Conservation (phyloP, 2,113 vertebrate genomes). For the Chaenogobius annularis region DNA sequence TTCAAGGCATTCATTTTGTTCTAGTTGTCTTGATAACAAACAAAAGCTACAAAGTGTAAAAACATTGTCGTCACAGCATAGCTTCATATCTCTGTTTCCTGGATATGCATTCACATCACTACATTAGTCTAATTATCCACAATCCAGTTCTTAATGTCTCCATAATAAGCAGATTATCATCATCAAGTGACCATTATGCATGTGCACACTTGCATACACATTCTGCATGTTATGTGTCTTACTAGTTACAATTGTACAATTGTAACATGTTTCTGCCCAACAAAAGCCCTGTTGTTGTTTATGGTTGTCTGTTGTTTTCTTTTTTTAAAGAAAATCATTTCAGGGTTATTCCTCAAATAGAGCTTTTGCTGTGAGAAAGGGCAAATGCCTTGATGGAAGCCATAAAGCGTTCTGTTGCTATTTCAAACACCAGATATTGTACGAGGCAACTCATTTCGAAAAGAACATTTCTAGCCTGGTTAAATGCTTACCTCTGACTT, state of each 20-base stretch:
- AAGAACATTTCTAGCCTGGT: background rate
- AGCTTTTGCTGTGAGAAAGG: background rate
- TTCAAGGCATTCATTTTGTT: background rate
- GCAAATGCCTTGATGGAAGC: too few relatives aligned
- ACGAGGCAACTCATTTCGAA: background rate
- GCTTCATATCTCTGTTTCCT: background rate
- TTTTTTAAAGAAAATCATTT: too few relatives aligned
- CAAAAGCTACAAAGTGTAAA: background rate
- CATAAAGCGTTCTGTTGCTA: background rate
- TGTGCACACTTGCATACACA: background rate
- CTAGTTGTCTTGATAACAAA: background rate
- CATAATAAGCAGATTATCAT: slow-evolving; percentile 1
- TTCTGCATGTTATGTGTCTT: background rate
- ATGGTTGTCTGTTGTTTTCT: too few relatives aligned
- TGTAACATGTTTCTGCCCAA: too few relatives aligned
- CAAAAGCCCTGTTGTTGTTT: too few relatives aligned
- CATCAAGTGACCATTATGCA: background rate
- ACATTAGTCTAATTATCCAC: slow-evolving; percentile 2
- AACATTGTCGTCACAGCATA: background rate
- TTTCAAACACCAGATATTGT: background rate
- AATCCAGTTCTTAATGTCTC: background rate
- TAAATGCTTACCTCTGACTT: background rate
- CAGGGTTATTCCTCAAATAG: too few relatives aligned
- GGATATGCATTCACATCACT: background rate
- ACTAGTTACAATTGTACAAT: background rate